Evolutionary conservation across 2,797 vertebrate genomes (phyloP).

Genomic region (Podargus strigoides): DNA sequence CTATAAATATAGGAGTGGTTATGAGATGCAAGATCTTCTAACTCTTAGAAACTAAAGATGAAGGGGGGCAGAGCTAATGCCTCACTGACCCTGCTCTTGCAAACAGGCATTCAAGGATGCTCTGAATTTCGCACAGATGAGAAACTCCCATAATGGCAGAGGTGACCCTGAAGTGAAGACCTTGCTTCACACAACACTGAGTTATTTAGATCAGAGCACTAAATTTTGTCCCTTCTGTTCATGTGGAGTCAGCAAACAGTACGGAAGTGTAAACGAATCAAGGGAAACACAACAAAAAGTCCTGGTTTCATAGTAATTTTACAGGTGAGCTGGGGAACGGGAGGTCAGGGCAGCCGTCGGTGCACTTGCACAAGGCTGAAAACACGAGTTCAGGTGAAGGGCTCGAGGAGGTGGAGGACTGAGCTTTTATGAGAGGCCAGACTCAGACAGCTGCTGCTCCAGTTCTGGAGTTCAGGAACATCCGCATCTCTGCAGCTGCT

Average conservation of each 20-base stretch:
- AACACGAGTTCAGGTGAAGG: background rate
- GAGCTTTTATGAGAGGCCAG: background rate
- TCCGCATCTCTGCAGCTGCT: background rate
- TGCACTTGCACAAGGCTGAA: background rate
- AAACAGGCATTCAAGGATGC: background rate
- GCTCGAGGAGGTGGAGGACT: background rate
- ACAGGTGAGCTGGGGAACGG: background rate
- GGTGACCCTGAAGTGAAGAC: background rate
- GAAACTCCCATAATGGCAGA: background rate
- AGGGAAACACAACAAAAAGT: background rate
- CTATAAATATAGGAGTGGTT: background rate
- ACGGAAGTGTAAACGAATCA: background rate
- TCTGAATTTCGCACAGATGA: background rate
- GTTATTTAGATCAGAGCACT: background rate
- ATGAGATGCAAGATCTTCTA: background rate
- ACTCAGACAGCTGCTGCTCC: background rate
- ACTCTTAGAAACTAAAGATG: background rate
- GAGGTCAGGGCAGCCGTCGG: background rate
- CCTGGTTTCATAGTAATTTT: background rate
- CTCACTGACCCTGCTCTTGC: fast-evolving
- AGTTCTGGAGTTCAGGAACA: background rate
- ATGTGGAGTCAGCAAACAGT: background rate
- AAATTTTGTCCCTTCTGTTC: background rate
- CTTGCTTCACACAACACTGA: fast-evolving
- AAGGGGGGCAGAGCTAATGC: background rate